Evolutionary conservation across 2,888 invertebrate genomes (phyloP).

Genomic region (Leistus spinibarbis): DNA sequence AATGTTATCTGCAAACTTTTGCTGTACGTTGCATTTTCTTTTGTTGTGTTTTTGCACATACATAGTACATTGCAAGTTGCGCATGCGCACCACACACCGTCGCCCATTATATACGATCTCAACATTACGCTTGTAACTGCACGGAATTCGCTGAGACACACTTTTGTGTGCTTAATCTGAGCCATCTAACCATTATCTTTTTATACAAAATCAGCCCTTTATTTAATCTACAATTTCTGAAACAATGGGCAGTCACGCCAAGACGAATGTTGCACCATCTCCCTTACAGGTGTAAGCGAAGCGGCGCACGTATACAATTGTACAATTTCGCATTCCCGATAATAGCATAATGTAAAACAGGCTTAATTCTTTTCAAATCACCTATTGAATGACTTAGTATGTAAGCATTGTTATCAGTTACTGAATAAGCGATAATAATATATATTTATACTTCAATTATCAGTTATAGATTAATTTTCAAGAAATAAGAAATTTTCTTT

Average conservation of each 20-base stretch:
- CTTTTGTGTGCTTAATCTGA: neutral
- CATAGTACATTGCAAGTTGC: neutral
- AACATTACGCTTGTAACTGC: neutral
- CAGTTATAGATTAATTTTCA: neutral
- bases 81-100: neutral
- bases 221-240: neutral
- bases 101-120: neutral
- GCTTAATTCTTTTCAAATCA: neutral
- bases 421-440: neutral
- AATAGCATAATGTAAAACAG: no score
- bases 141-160: neutral
- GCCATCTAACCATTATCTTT: no score
- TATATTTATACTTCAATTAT: neutral
- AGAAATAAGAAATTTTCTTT: neutral
- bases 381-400: neutral
- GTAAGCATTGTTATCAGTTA: neutral
- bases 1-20: slow-evolving; percentile 30
- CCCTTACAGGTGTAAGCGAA: no score
- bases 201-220: neutral
- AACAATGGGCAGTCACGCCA: no score
- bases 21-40: slow-evolving; percentile 26
- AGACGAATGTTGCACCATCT: no score
- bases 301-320: no score
- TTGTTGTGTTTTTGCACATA: neutral
- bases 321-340: no score